Evolutionary conservation across 2,113 vertebrate species (phyloP).

Genomic region (Lasiurus cinereus): DNA sequence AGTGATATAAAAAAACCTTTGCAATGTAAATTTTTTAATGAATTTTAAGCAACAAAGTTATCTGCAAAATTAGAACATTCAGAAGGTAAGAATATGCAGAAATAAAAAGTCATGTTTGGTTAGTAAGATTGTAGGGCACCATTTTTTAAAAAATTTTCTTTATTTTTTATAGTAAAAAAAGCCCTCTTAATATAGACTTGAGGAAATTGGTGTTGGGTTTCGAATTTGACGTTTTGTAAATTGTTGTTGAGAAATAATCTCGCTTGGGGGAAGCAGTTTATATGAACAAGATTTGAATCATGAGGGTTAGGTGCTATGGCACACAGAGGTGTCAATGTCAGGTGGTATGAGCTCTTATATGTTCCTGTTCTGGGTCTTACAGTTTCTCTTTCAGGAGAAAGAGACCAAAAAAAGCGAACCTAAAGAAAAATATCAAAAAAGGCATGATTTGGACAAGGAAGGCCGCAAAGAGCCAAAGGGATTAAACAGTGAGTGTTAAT

Average conservation of each 20-base stretch:
- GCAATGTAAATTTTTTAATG: slow-evolving; percentile 4
- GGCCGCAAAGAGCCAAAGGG: slow-evolving; percentile 88
- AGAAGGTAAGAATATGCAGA: background rate
- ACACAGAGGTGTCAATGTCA: background rate
- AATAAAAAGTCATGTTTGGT: background rate
- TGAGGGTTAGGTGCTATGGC: background rate
- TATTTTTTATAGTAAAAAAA: slow-evolving; percentile 36
- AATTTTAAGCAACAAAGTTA: slow-evolving; percentile 7
- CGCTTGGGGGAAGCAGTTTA: background rate
- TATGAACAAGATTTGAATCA: background rate
- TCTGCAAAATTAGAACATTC: background rate
- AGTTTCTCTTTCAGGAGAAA: slow-evolving; percentile 87
- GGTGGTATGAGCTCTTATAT: background rate
- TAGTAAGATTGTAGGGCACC: background rate
- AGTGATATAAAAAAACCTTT: background rate
- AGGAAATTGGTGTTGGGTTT: slow-evolving; percentile 1
- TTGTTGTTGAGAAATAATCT: background rate
- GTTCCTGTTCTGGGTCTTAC: slow-evolving; percentile 58
- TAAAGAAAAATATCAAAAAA: slow-evolving; percentile 93
- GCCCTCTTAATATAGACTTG: slow-evolving; percentile 8
- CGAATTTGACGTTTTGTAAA: slow-evolving; percentile 20
- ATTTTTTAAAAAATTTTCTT: background rate
- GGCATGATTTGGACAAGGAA: slow-evolving; percentile 90
- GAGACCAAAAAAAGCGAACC: slow-evolving; percentile 90
- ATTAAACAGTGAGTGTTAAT: slow-evolving; percentile 90